Evolutionary conservation across 2,888 invertebrate genomes (phyloP), one percentile per base, ranked within the genome.

Genomic region (Alentia gelatinosa): DNA sequence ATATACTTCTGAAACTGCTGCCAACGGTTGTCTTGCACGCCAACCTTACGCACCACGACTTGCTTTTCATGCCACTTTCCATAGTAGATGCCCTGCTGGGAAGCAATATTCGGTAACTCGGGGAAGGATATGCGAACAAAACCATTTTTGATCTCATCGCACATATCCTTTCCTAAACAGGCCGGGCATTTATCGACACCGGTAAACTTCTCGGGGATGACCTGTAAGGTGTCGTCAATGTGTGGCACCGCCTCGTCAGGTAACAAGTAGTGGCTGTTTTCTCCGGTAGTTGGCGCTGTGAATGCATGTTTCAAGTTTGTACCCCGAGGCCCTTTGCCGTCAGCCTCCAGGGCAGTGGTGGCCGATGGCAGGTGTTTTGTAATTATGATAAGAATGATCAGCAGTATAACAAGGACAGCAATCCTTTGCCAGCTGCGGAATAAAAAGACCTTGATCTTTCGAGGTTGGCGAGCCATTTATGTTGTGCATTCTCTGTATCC

Each of bases 141-240:
- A 0, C 89, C 91, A 37, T 37, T 40, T 26, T 90, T 47, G 15
- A 91, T 56, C 33, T 88, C 90, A 4, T 56, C 63, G 56, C 91
- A 91, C n/a, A 91, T 40, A 56, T 91, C 91, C 15, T 26, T 26
- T 3, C 91, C 91, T 33, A 91, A 75, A 56, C 91, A 91, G 23
- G 90, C 90, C 19, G 90, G 91, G 40, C 91, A 91, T 63, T 91
- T 91, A 26, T 68, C 50, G 1, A 56, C 35, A 15, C 74, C 47
- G 12, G 47, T 89, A 39, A 91, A 84, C 4, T n/a, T 75, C 4
- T 75, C 90, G 37, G 91, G 91, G 4, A 91, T 88, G 12, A 39
- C 23, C 37, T 90, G 75, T 26, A 90, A 39, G 3, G 63, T 15
- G 4, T 63, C 56, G 37, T 50, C 56, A 30, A 35, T 26, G 26